phyloP scores from a whole-genome alignment of 2,113 vertebrate species.

The Canis aureus region DNA sequence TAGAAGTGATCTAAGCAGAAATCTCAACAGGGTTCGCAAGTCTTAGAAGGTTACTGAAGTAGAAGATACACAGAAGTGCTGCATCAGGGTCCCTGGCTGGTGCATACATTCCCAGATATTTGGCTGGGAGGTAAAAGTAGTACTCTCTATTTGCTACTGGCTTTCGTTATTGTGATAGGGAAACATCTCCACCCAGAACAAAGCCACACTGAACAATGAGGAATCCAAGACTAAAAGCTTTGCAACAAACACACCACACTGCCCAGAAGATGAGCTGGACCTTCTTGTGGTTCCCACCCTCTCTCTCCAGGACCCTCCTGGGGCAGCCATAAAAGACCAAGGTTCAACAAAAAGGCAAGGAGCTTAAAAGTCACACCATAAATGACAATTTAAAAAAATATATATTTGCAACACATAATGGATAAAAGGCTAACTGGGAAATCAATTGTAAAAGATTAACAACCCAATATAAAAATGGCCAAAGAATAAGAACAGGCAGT shows the following conservation, averaged over 20 bases:
- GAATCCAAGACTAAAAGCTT: neutral
- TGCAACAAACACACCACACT: neutral
- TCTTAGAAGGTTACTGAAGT: neutral
- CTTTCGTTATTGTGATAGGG: neutral
- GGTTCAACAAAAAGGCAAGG: neutral
- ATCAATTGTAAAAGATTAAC: conserved; percentile 29
- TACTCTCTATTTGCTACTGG: neutral
- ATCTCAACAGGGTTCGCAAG: neutral
- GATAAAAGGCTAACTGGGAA: conserved; percentile 38
- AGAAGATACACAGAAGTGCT: neutral
- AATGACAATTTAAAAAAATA: neutral
- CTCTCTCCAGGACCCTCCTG: neutral
- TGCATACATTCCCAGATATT: neutral
- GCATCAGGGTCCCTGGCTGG: neutral
- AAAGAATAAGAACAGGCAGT: neutral
- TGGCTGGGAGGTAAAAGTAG: neutral
- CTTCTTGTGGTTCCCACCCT: rapidly evolving
- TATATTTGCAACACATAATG: neutral
- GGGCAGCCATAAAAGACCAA: neutral
- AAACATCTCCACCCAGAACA: neutral
- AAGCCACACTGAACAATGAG: neutral
- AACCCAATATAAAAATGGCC: neutral
- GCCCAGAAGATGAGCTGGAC: neutral
- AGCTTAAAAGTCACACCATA: neutral
- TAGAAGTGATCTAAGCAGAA: neutral